Base-by-base conservation (phyloP, 2,113 vertebrate species). In the Sprattus sprattus region DNA sequence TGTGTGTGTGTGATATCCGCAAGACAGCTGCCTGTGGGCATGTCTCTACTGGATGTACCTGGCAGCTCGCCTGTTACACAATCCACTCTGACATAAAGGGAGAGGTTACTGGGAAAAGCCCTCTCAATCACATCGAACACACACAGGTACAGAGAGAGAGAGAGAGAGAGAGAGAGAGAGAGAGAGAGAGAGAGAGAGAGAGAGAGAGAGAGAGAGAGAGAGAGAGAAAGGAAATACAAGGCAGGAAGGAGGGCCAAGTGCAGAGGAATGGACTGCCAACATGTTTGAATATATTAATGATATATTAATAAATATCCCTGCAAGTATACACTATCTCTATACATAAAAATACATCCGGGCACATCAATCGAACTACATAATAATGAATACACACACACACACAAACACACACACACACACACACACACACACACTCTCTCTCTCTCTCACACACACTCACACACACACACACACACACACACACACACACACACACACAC, bases 41-140 rank as follows among this genome's bases (percentile, higher is more conserved):
- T 32, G 64, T 71, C 25, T 71, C 64, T 71, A 32, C 64, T 71
- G 64, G 64, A 25, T 32, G 64, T 71, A 8, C 64, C 64, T 71
- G 64, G 64, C 64, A 71, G 64, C 28, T 71, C 64, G 64, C 25
- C 64, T 28, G 64, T 71, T 71, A 71, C 64, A 71, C 64, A 71
- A 71, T 28, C 32, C 64, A 71, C 64, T 32, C 64, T 71, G 64
- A 71, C 64, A 25, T 71, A 71, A 71, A 71, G 28, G 64, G 32
- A 71, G n/a, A 32, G 64, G 64, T 71, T 71, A 71, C 64, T 32
- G 64, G 10, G 25, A 28, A 71, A 71, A 71, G n/a, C 64, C 11
- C 64, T 13, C 64, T 67, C 60, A 25, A n/a, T 54, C 52, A 54
- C 13, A 54, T 13, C 52, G 16, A 2, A 54, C 52, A 49, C 47